Evolutionary conservation across 2,113 vertebrate genomes (phyloP).

Genomic region (Pterocles burchelli): DNA sequence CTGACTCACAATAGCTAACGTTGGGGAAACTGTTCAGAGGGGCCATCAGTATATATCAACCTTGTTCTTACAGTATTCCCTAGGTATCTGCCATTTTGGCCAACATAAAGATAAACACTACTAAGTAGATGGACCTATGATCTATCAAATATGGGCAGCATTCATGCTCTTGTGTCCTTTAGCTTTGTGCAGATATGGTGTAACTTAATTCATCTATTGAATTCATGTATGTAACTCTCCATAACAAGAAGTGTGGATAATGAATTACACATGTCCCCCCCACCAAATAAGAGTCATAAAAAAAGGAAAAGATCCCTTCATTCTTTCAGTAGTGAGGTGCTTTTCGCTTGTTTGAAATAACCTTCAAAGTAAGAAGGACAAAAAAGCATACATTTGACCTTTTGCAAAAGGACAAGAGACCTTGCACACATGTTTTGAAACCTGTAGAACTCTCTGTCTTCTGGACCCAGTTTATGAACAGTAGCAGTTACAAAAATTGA

Average conservation of each 20-base stretch:
- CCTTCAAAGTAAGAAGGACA: background rate
- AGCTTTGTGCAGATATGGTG: background rate
- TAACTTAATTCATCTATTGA: background rate
- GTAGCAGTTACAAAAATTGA: background rate
- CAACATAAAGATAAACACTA: background rate
- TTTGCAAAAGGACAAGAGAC: background rate
- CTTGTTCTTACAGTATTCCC: background rate
- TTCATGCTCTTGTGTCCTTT: background rate
- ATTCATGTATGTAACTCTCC: background rate
- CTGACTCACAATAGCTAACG: background rate
- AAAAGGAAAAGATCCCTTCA: background rate
- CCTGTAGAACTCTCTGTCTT: background rate
- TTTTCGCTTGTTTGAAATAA: background rate
- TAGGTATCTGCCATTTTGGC: background rate
- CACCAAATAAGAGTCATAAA: background rate
- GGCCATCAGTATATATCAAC: background rate
- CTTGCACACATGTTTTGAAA: background rate
- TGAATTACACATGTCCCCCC: rapidly evolving
- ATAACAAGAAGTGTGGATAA: background rate
- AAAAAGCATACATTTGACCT: background rate
- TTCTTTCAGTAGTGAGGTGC: background rate
- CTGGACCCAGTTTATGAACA: background rate
- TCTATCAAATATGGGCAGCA: background rate
- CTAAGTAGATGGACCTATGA: background rate
- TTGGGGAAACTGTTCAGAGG: background rate